A percentile compares a stretch with the other conserved stretches of the same genome.
Conservation (phyloP, 2,888 invertebrate species). For the Cheilosia variabilis region DNA sequence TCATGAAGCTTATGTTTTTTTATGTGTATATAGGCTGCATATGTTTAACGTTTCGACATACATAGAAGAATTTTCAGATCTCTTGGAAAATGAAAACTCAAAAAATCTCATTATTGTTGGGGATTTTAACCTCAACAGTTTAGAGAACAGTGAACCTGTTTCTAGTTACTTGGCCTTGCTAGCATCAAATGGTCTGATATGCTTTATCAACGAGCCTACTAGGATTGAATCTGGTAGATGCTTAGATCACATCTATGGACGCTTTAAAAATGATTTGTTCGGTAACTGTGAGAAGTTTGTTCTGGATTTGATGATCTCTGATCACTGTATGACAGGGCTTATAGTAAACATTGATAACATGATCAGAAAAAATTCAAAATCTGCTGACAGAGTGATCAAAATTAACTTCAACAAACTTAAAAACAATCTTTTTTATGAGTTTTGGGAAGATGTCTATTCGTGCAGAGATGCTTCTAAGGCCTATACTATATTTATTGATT, state of each 20-base stretch:
- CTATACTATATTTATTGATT: background rate
- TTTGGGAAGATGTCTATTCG: conserved; percentile 11
- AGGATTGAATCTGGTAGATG: conserved; percentile 7
- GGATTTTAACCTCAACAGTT: conserved; percentile 11
- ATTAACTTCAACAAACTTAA: conserved; percentile 6
- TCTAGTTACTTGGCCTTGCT: conserved; percentile 23
- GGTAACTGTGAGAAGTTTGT: background rate
- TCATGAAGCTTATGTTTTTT: background rate
- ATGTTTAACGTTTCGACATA: background rate
- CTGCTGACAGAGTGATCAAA: background rate
- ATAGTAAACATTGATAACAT: background rate
- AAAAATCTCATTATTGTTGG: conserved; percentile 26
- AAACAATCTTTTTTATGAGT: conserved; percentile 17
- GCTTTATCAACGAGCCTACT: conserved; percentile 22
- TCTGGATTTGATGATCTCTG: conserved; percentile 9
- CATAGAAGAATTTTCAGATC: conserved; percentile 2
- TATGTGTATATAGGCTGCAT: conserved; percentile 16
- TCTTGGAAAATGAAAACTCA: conserved; percentile 8
- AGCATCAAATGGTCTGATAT: conserved; percentile 5
- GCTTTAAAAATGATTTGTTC: background rate
- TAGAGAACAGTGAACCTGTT: conserved; percentile 3
- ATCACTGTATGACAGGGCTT: conserved; percentile 21
- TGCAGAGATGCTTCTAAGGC: conserved; percentile 6
- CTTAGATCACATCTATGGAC: conserved; percentile 17
- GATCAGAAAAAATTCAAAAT: background rate